Conservation (phyloP, 2,888 invertebrate species). For the Trissoscelio sp. region DNA sequence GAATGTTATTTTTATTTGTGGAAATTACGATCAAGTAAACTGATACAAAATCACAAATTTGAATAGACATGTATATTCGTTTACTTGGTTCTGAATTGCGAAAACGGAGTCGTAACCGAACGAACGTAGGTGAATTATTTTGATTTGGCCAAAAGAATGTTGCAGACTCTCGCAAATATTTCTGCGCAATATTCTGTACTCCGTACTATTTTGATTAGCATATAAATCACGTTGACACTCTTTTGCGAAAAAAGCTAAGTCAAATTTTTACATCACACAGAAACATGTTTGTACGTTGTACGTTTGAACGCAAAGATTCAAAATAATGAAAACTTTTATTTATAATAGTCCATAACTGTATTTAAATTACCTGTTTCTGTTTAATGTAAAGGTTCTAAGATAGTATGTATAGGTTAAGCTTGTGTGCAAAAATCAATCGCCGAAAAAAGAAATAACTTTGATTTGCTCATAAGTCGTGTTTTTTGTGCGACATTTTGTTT, state of each 20-base stretch:
- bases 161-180: constrained; percentile 66
- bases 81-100: too few relatives aligned
- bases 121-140: too few relatives aligned
- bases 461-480: constrained; percentile 10
- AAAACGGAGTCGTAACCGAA: too few relatives aligned
- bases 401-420: constrained; percentile 59
- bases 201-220: constrained; percentile 66
- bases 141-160: constrained; percentile 45
- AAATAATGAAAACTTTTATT: constrained; percentile 40
- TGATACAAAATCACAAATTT: background rate
- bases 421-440: constrained; percentile 61
- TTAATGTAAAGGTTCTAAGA: constrained; percentile 56
- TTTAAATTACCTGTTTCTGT: constrained; percentile 58
- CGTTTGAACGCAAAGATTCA: constrained; percentile 25
- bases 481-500: constrained; percentile 46
- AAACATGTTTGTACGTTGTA: constrained; percentile 46
- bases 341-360: constrained; percentile 26
- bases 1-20: background rate
- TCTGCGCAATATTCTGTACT: constrained; percentile 50
- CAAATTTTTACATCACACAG: constrained; percentile 64
- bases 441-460: constrained; percentile 14
- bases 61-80: too few relatives aligned
- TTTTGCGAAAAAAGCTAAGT: constrained; percentile 65
- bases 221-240: constrained; percentile 68
- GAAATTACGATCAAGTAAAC: background rate